phyloP scores from a whole-genome alignment of 2,888 invertebrate genomes.

The Agrochola lychnidis region DNA sequence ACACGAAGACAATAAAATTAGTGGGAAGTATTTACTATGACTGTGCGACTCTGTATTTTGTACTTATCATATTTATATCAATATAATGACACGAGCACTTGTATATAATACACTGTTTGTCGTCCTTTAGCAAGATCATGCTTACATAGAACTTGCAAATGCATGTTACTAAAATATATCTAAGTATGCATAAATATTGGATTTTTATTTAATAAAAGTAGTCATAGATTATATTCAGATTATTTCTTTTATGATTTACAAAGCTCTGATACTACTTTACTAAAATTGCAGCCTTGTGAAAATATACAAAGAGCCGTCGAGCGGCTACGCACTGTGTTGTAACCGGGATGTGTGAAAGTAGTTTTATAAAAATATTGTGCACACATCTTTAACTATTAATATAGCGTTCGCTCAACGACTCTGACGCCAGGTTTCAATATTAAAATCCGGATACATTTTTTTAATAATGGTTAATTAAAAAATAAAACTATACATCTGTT shows the following conservation, averaged over 20 bases:
- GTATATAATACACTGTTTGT: conserved; percentile 69
- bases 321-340: conserved; percentile 15
- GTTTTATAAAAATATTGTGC: not conserved
- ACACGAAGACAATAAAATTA: conserved; percentile 52
- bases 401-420: conserved; percentile 43
- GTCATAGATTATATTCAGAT: conserved; percentile 31
- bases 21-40: conserved; percentile 49
- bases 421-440: conserved; percentile 30
- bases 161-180: conserved; percentile 69
- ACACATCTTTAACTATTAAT: not conserved
- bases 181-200: conserved; percentile 67
- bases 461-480: not conserved
- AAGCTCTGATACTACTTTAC: conserved; percentile 9
- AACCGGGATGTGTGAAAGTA: conserved; percentile 17
- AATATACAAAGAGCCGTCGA: conserved; percentile 39
- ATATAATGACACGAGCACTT: conserved; percentile 59
- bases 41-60: conserved; percentile 53
- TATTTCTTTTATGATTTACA: conserved; percentile 15
- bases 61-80: conserved; percentile 55
- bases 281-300: conserved; percentile 15
- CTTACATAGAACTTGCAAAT: conserved; percentile 66
- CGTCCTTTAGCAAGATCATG: conserved; percentile 58
- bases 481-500: not conserved
- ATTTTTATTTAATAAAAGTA: conserved; percentile 69
- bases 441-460: not conserved